These are phyloP conservation scores for Latheticus oryzae DNA, from an alignment of 2,888 invertebrate species.

Conservation along the genomic window DNA sequence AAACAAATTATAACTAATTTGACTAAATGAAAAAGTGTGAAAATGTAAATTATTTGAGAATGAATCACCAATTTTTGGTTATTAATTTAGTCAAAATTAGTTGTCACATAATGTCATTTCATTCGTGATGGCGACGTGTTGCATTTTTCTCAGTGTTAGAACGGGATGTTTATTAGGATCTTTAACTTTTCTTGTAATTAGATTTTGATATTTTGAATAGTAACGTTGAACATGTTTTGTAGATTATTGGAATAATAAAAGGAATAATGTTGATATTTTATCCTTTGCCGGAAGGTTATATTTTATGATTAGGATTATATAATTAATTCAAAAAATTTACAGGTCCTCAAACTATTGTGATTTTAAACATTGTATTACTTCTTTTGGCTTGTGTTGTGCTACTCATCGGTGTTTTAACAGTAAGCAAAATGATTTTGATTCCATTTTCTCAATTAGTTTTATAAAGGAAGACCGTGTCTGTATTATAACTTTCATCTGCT, in stretches of 20 bases:
- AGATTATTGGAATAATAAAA: slow-evolving; percentile 12
- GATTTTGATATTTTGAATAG: background rate
- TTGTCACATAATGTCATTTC: slow-evolving; percentile 20
- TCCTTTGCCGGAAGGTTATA: slow-evolving; percentile 5
- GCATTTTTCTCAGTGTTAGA: slow-evolving; percentile 12
- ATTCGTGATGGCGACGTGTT: slow-evolving; percentile 9
- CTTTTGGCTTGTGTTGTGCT: slow-evolving; percentile 1
- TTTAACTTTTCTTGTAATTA: slow-evolving; percentile 10
- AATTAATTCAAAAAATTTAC: slow-evolving; percentile 2
- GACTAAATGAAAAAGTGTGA: no score
- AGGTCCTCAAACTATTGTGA: slow-evolving; percentile 6
- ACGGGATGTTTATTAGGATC: slow-evolving; percentile 16
- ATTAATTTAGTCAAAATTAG: background rate
- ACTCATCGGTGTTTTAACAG: slow-evolving; percentile 6
- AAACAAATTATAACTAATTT: no score
- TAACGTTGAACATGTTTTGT: slow-evolving; percentile 1
- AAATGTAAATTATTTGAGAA: background rate
- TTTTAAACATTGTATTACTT: slow-evolving; percentile 11
- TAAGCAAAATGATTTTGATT: background rate
- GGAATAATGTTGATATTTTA: background rate
- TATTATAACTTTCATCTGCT: slow-evolving; percentile 17
- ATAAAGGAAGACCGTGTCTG: slow-evolving; percentile 28
- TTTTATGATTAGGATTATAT: background rate
- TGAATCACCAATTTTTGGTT: background rate
- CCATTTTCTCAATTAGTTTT: no score